Evolutionary conservation across 2,888 invertebrate genomes (phyloP).

Genomic region (Lapara coniferarum): DNA sequence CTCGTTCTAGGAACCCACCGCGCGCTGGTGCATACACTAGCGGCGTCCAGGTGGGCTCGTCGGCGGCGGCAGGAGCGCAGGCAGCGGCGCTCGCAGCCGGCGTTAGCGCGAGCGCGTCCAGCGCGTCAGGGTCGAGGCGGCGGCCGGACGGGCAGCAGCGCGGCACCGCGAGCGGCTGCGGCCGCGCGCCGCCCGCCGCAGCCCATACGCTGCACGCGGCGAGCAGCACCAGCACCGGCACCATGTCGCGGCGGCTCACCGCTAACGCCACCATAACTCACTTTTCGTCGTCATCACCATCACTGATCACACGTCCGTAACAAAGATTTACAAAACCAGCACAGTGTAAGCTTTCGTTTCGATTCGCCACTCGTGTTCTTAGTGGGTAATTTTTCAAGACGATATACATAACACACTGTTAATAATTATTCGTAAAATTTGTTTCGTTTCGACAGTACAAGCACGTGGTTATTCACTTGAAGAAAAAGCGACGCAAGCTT

Average conservation of each 20-base stretch:
- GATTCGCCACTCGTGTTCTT: neutral
- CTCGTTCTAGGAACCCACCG: slow-evolving; percentile 62
- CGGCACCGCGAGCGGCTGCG: slow-evolving; percentile 58
- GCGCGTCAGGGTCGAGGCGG: slow-evolving; percentile 53
- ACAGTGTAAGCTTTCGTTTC: neutral
- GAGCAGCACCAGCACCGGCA: slow-evolving; percentile 8
- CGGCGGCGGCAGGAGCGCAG: slow-evolving; percentile 66
- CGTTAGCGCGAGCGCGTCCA: slow-evolving; percentile 53
- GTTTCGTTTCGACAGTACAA: slow-evolving; percentile 34
- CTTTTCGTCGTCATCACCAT: slow-evolving; percentile 24
- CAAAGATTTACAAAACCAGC: neutral
- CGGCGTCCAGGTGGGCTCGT: slow-evolving; percentile 78
- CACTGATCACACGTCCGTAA: neutral
- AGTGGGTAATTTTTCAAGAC: neutral
- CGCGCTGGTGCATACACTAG: slow-evolving; percentile 82
- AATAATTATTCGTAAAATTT: slow-evolving; percentile 5
- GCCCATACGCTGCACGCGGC: slow-evolving; percentile 44
- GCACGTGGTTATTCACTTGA: slow-evolving; percentile 56
- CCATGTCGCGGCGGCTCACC: slow-evolving; percentile 46
- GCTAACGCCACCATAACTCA: slow-evolving; percentile 39
- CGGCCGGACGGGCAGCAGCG: slow-evolving; percentile 58
- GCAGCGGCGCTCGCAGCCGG: slow-evolving; percentile 78
- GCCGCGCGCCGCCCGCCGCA: slow-evolving; percentile 51
- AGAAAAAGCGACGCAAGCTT: slow-evolving; percentile 46
- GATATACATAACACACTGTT: slow-evolving; percentile 1